Percentiles rank a stretch among this genome's conserved stretches.
These are phyloP conservation scores for Nomada lathburiana DNA, from an alignment of 2,888 invertebrate species.

Conservation along the genomic window DNA sequence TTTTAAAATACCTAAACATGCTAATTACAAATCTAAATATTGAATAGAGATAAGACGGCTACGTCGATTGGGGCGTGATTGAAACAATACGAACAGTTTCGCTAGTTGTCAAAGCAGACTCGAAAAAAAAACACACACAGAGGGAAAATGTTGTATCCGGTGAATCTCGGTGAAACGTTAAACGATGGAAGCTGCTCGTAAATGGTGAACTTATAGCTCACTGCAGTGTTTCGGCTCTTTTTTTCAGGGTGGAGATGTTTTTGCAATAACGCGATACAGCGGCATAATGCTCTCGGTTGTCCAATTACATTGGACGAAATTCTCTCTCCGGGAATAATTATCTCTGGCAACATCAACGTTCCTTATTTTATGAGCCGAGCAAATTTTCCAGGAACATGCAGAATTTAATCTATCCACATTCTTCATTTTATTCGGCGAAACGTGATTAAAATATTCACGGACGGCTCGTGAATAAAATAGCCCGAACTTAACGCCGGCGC, in stretches of 20 bases:
- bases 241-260: neutral
- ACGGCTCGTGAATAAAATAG: neutral
- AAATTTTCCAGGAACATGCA: neutral
- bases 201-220: slow-evolving; percentile 2
- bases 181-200: slow-evolving; percentile 21
- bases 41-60: too few species aligned
- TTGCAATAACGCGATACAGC: neutral
- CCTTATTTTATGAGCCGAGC: neutral
- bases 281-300: neutral
- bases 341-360: neutral
- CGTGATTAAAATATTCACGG: neutral
- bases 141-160: neutral
- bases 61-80: too few species aligned
- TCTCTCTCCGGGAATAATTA: neutral
- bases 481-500: neutral
- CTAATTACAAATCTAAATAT: neutral
- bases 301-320: neutral
- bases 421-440: neutral
- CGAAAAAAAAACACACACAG: neutral
- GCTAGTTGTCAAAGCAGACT: neutral
- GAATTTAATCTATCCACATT: neutral
- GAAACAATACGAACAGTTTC: neutral
- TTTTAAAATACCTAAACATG: neutral
- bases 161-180: slow-evolving; percentile 4
- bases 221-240: neutral